phyloP scores from a whole-genome alignment of 2,797 vertebrate genomes.

The Chaetodon trifasciatus region DNA sequence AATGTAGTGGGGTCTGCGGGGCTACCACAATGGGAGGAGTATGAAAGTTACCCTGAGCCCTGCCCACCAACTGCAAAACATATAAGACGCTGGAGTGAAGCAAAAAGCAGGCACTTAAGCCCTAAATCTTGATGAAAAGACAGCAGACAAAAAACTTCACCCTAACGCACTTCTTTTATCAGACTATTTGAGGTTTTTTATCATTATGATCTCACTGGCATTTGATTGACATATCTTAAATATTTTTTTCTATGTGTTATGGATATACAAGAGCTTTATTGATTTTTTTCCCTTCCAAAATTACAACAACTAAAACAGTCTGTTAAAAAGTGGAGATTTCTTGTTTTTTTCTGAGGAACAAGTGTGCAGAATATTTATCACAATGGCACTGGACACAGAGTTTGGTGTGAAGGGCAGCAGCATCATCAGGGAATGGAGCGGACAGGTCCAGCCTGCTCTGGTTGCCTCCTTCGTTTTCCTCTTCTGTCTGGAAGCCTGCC shows the following conservation, averaged over 20 bases:
- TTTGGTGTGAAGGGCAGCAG: conserved; percentile 81
- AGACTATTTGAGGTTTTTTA: conserved; percentile 12
- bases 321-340: conserved; percentile 18
- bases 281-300: conserved; percentile 15
- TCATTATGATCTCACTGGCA: conserved; percentile 34
- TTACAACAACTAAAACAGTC: conserved; percentile 34
- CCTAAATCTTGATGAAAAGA: conserved; percentile 73
- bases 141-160: conserved; percentile 30
- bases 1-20: conserved; percentile 75
- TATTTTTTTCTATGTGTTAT: conserved; percentile 46
- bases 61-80: conserved; percentile 85
- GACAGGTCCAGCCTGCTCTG: conserved; percentile 86
- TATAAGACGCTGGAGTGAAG: conserved; percentile 84
- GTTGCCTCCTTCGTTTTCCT: conserved; percentile 85
- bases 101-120: conserved; percentile 75
- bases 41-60: conserved; percentile 82
- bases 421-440: conserved; percentile 83
- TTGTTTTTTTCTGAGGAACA: conserved; percentile 34
- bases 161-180: conserved; percentile 21
- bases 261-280: conserved; percentile 40
- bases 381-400: conserved; percentile 80
- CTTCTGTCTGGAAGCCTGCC: conserved; percentile 83
- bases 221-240: conserved; percentile 39
- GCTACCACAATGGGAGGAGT: conserved; percentile 89
- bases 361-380: conserved; percentile 30